phyloP scores from a whole-genome alignment of 2,113 vertebrate genomes.

The Hydrolagus affinis region DNA sequence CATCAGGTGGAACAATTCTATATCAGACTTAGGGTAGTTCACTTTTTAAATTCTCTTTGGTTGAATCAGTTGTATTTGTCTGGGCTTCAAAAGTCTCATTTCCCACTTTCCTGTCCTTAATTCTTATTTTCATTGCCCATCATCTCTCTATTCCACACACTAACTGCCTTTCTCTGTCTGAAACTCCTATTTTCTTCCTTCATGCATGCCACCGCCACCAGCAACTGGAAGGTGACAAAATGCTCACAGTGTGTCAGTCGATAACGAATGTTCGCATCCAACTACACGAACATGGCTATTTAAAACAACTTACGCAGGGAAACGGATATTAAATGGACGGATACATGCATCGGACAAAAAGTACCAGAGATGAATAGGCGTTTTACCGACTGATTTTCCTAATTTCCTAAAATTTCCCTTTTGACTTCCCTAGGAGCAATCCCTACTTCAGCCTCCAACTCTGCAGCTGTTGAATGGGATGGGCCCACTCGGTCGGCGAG shows the following conservation, averaged over 20 bases:
- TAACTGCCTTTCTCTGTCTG: background rate
- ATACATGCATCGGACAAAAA: background rate
- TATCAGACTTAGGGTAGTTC: too few species aligned
- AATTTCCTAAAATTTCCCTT: background rate
- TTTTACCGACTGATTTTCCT: background rate
- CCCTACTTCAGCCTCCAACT: conserved; percentile 86
- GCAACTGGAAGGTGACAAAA: background rate
- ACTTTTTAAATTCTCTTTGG: too few species aligned
- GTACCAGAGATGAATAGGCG: background rate
- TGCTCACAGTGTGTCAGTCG: background rate
- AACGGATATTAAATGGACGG: too few species aligned
- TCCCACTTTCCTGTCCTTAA: too few species aligned
- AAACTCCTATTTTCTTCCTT: background rate
- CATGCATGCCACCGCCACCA: background rate
- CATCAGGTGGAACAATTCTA: too few species aligned
- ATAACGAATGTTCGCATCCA: background rate
- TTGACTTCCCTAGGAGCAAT: conserved; percentile 72
- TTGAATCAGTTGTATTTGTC: too few species aligned
- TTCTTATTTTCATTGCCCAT: too few species aligned
- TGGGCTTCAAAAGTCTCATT: too few species aligned
- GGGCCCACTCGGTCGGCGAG: conserved; percentile 91
- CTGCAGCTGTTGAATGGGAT: conserved; percentile 94
- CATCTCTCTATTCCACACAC: too few species aligned
- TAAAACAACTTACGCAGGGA: background rate
- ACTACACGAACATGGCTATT: background rate